Percentiles rank a stretch among this genome's conserved stretches.
These are phyloP conservation scores for Macquaria ambigua DNA, from an alignment of 2,113 vertebrate species.

Conservation along the genomic window DNA sequence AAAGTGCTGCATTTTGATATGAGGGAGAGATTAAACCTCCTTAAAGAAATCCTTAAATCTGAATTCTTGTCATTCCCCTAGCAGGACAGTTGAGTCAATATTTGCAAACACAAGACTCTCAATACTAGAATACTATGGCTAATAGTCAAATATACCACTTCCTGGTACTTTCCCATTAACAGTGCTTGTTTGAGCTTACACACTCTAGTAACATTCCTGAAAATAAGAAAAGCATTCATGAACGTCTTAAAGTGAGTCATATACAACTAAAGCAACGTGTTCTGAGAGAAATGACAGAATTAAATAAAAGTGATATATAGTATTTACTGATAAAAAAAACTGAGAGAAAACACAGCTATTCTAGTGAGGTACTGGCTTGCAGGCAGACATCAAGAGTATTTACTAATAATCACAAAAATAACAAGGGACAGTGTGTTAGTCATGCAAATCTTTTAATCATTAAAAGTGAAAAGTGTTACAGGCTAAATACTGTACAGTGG, in stretches of 20 bases:
- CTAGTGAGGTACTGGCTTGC: not conserved
- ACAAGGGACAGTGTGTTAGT: not conserved
- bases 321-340: conserved; percentile 9
- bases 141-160: conserved; percentile 14
- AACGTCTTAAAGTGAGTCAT: not conserved
- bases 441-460: not conserved
- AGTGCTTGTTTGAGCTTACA: conserved; percentile 14
- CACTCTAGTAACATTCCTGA: not conserved
- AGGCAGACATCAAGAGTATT: not conserved
- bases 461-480: not conserved
- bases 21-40: not conserved
- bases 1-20: not conserved
- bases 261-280: not conserved
- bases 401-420: conserved; percentile 3
- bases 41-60: not conserved
- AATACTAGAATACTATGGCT: not conserved
- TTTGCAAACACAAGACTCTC: conserved; percentile 25
- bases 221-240: not conserved
- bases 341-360: not conserved
- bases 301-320: not conserved
- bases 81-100: conserved; percentile 19
- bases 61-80: not conserved
- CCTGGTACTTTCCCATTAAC: conserved; percentile 11
- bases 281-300: not conserved
- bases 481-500: not conserved